Evolutionary conservation across 2,888 invertebrate species (phyloP).

Genomic region (Lydus trimaculatus): DNA sequence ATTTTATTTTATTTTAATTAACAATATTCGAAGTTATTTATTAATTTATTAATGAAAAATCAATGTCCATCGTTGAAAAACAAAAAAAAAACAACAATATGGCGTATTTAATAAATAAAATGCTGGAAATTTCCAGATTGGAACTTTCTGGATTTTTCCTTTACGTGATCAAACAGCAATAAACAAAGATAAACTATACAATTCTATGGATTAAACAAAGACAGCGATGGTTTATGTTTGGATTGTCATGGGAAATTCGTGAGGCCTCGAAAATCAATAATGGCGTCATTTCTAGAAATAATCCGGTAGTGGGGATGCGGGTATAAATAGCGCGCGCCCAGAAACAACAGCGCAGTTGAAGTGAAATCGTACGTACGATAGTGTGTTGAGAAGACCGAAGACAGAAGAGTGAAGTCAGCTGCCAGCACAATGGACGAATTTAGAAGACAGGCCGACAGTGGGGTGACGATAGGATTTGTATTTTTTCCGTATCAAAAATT

Average conservation of each 20-base stretch:
- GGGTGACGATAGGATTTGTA: conserved; percentile 22
- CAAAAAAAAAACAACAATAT: background rate
- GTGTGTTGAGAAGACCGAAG: conserved; percentile 15
- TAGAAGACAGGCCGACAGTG: conserved; percentile 9
- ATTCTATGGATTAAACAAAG: background rate
- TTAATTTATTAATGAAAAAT: background rate
- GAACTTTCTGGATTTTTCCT: background rate
- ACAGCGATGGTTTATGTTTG: background rate
- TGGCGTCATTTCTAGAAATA: conserved; percentile 29
- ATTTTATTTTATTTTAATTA: too few species aligned
- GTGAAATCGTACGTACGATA: conserved; percentile 34
- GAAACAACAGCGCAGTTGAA: conserved; percentile 20
- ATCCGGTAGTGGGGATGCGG: conserved; percentile 12
- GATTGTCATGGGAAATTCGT: background rate
- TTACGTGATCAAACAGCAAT: background rate
- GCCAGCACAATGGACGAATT: background rate
- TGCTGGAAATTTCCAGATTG: conserved; percentile 28
- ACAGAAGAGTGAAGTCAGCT: background rate
- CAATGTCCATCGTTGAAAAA: conserved; percentile 3
- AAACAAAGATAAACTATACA: background rate
- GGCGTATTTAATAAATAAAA: background rate
- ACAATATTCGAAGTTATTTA: too few species aligned
- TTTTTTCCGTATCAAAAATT: background rate
- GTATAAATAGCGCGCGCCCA: conserved; percentile 15
- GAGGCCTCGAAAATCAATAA: conserved; percentile 25